Evolutionary conservation across 1,140 invertebrate species (phyloP).

Genomic region (Pygmarrhopalites habei): DNA sequence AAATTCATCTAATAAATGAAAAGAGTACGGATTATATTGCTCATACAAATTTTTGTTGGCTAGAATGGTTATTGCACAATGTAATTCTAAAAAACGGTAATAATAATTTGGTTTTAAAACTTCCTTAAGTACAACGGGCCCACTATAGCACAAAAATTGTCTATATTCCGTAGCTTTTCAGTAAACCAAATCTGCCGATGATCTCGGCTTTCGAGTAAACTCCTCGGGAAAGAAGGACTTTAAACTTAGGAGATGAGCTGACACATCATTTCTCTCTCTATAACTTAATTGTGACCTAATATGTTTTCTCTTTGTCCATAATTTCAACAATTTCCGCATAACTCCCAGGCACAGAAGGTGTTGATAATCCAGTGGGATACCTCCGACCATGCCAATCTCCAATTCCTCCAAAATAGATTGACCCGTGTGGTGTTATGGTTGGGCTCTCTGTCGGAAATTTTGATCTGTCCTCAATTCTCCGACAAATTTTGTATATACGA

Average conservation of each 20-base stretch:
- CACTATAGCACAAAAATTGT: constrained; percentile 26
- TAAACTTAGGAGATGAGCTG: constrained; percentile 1
- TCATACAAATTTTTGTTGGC: not conserved
- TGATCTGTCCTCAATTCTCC: too few species aligned
- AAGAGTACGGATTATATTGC: constrained; percentile 35
- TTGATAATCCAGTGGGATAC: not conserved
- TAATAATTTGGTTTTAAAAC: constrained; percentile 26
- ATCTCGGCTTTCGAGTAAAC: constrained; percentile 29
- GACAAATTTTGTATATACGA: too few species aligned
- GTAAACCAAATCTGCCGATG: constrained; percentile 14
- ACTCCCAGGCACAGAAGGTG: constrained; percentile 40
- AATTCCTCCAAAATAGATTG: too few species aligned
- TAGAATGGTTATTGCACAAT: constrained; percentile 40
- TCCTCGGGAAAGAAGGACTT: constrained; percentile 2
- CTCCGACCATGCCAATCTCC: too few species aligned
- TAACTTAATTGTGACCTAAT: not conserved
- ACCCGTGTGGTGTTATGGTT: too few species aligned
- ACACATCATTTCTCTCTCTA: constrained; percentile 8
- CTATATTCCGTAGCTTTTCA: constrained; percentile 34
- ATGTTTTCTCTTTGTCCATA: constrained; percentile 39
- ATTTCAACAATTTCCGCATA: constrained; percentile 38
- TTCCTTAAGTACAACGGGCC: constrained; percentile 16
- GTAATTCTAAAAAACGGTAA: constrained; percentile 44
- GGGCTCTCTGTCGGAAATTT: too few species aligned
- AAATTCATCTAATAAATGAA: constrained; percentile 41